phyloP scores from a whole-genome alignment of 2,888 invertebrate genomes.

The Apomyelois bistriatella region DNA sequence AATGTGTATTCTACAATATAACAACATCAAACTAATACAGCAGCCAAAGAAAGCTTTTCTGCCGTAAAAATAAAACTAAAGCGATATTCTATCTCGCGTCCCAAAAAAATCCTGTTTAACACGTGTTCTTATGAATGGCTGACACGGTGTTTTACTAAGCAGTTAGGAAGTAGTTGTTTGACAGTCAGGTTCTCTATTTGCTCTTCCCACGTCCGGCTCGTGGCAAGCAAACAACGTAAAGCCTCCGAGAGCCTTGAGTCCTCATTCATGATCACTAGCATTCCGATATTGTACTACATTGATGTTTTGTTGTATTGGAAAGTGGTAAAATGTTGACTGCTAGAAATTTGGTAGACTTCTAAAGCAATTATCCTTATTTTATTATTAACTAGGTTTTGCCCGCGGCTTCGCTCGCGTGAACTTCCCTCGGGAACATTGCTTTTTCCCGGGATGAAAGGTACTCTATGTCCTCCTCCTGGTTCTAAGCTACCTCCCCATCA shows the following conservation, averaged over 20 bases:
- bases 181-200: slow-evolving; percentile 39
- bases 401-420: too few relatives aligned
- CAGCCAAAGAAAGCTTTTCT: not conserved
- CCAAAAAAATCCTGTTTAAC: not conserved
- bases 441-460: too few relatives aligned
- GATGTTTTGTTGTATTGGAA: too few relatives aligned
- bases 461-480: too few relatives aligned
- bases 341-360: too few relatives aligned
- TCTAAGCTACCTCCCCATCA: too few relatives aligned
- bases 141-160: slow-evolving; percentile 29
- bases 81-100: not conserved
- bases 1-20: too few relatives aligned
- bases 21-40: too few relatives aligned
- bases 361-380: too few relatives aligned
- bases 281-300: not conserved
- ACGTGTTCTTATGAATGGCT: slow-evolving; percentile 3
- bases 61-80: not conserved
- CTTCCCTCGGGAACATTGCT: too few relatives aligned
- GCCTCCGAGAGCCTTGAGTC: not conserved
- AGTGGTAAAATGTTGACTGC: too few relatives aligned
- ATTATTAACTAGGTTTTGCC: too few relatives aligned
- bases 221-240: slow-evolving; percentile 21
- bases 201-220: slow-evolving; percentile 51
- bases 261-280: slow-evolving; percentile 4
- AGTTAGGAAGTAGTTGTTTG: slow-evolving; percentile 44